A percentile compares a stretch with the other conserved stretches of the same genome.
phyloP scores from a whole-genome alignment of 37 sponge, comb jelly and placozoan genomes.

The Oopsacas minuta region DNA sequence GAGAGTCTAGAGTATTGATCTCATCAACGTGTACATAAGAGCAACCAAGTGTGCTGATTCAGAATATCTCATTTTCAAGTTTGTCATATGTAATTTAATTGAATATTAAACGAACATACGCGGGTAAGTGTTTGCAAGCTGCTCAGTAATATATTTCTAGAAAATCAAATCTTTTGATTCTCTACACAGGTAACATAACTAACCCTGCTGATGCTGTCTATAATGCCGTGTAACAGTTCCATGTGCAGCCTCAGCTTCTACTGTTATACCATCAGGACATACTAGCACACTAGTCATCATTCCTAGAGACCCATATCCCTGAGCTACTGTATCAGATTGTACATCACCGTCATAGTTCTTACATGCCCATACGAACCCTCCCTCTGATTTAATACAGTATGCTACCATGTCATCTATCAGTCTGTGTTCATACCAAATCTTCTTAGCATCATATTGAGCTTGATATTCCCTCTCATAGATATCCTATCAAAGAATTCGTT shows the following conservation, averaged over 20 bases:
- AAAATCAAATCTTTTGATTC: no score
- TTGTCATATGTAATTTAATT: no score
- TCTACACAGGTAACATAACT: no score
- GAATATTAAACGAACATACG: no score
- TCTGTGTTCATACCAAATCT: slow-evolving; percentile 90
- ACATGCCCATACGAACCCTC: slow-evolving; percentile 95
- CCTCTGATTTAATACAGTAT: slow-evolving; percentile 77
- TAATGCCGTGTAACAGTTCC: slow-evolving; percentile 92
- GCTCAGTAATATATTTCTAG: no score
- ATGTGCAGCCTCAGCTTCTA: slow-evolving; percentile 91
- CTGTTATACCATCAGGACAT: slow-evolving; percentile 88
- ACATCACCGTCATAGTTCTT: slow-evolving; percentile 98
- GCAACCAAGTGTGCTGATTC: no score
- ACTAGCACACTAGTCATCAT: slow-evolving; percentile 97
- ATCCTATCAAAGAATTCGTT: no score
- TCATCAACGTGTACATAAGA: no score
- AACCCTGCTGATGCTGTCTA: slow-evolving; percentile 78
- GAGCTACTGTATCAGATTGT: slow-evolving; percentile 82
- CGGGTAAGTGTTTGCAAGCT: no score
- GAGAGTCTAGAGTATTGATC: no score
- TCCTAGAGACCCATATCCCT: slow-evolving; percentile 85
- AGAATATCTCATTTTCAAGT: no score
- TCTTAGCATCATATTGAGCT: slow-evolving; percentile 56
- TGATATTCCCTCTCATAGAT: slow-evolving; percentile 51
- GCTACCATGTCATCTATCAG: slow-evolving; percentile 98